Evolutionary conservation across 2,888 invertebrate species (phyloP).

Genomic region (Pristionchus maxplancki): DNA sequence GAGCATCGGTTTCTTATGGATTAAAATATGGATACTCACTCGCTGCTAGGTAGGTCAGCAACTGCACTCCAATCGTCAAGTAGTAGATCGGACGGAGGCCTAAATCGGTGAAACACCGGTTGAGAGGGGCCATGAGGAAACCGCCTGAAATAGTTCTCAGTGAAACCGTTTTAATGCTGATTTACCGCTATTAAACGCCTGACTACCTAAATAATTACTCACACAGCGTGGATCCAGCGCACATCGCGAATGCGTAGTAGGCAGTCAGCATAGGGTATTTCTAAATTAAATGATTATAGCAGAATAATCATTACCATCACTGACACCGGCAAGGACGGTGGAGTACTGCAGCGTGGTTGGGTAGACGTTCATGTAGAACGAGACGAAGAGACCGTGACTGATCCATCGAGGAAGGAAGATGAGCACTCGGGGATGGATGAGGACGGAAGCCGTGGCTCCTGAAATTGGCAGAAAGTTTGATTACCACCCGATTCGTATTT

Average conservation of each 20-base stretch:
- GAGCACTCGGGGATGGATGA: neutral
- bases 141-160: constrained; percentile 30
- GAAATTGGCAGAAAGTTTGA: neutral
- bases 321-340: neutral
- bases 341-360: constrained; percentile 26
- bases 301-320: too few species aligned
- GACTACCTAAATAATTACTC: too few species aligned
- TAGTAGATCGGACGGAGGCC: constrained; percentile 14
- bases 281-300: neutral
- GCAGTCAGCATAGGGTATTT: constrained; percentile 17
- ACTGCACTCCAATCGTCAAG: neutral
- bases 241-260: constrained; percentile 10
- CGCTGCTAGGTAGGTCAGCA: neutral
- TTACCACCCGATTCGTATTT: too few species aligned
- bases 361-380: constrained; percentile 35
- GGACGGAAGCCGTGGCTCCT: neutral
- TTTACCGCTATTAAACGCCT: too few species aligned
- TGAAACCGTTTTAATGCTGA: too few species aligned
- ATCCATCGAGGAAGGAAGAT: neutral
- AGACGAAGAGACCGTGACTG: constrained; percentile 8
- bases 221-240: neutral
- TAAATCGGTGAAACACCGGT: neutral
- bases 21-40: neutral
- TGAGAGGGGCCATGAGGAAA: neutral
- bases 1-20: neutral